phyloP scores from a whole-genome alignment of 2,113 vertebrate genomes.

The Cyphomyrus discorhynchus region DNA sequence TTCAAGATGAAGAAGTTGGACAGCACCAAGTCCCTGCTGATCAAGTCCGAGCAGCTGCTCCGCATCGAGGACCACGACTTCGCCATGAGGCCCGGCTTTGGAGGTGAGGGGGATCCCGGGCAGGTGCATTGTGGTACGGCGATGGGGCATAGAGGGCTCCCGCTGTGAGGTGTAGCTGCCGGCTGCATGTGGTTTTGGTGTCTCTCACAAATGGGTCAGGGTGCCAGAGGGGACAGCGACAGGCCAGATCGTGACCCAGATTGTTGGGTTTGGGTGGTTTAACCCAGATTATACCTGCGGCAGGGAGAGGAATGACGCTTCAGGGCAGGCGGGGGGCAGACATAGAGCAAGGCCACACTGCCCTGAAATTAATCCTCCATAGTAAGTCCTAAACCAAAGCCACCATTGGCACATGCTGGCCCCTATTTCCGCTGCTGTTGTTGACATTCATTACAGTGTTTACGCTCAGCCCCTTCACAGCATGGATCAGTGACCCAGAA shows the following conservation, averaged over 20 bases:
- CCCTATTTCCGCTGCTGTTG: neutral
- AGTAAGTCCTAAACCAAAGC: neutral
- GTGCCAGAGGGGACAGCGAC: neutral
- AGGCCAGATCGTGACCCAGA: neutral
- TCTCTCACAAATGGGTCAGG: neutral
- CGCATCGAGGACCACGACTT: slow-evolving; percentile 84
- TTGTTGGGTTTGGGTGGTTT: neutral
- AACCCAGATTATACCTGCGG: slow-evolving; percentile 12
- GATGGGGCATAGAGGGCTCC: neutral
- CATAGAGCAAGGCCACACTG: neutral
- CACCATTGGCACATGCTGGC: neutral
- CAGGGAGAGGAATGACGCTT: neutral
- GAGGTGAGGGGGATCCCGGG: slow-evolving; percentile 59
- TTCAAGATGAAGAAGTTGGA: slow-evolving; percentile 74
- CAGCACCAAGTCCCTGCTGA: slow-evolving; percentile 72
- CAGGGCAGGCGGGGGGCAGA: neutral
- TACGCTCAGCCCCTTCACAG: neutral
- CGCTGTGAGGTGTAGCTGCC: neutral
- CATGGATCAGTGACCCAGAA: neutral
- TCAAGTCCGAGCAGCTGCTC: slow-evolving; percentile 77
- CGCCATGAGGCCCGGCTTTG: slow-evolving; percentile 82
- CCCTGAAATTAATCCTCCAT: neutral
- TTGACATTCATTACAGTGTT: neutral
- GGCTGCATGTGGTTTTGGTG: neutral
- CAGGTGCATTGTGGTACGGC: neutral